Conservation (phyloP, 2,888 invertebrate genomes). For the Tachina lurida region DNA sequence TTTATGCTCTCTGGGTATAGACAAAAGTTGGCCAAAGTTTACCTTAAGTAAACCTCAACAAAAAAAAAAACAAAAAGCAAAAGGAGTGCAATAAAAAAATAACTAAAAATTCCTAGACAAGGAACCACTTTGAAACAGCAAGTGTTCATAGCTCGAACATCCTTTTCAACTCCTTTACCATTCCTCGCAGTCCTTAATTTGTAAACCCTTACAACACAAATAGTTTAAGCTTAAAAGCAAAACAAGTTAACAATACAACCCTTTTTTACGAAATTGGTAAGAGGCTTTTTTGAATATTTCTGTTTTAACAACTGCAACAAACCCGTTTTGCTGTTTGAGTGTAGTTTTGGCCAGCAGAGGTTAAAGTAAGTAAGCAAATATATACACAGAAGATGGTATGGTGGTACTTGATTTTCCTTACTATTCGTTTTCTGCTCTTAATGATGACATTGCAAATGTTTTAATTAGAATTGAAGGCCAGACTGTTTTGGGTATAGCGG, state of each 20-base stretch:
- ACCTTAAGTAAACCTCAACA: constrained; percentile 70
- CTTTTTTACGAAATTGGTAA: constrained; percentile 13
- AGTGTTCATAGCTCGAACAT: constrained; percentile 13
- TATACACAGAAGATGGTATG: background rate
- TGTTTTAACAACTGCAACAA: constrained; percentile 16
- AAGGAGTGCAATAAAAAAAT: background rate
- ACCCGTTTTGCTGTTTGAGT: background rate
- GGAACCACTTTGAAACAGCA: constrained; percentile 24
- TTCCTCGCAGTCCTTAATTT: background rate
- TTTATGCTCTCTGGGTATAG: constrained; percentile 40
- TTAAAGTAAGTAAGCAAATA: background rate
- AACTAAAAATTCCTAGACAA: constrained; percentile 1
- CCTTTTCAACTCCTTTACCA: background rate
- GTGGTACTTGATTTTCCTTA: background rate
- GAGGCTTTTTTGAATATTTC: constrained; percentile 35
- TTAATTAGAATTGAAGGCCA: constrained; percentile 67
- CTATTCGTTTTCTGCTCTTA: constrained; percentile 35
- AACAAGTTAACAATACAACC: constrained; percentile 50
- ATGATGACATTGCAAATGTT: constrained; percentile 68
- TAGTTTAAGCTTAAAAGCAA: constrained; percentile 53
- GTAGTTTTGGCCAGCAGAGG: background rate
- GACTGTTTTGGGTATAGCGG: constrained; percentile 3
- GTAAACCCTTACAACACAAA: constrained; percentile 18
- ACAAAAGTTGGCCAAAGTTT: constrained; percentile 65
- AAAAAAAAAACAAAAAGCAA: constrained; percentile 23